Evolutionary conservation across 2,113 vertebrate genomes (phyloP).

Genomic region (Malurus elegans): DNA sequence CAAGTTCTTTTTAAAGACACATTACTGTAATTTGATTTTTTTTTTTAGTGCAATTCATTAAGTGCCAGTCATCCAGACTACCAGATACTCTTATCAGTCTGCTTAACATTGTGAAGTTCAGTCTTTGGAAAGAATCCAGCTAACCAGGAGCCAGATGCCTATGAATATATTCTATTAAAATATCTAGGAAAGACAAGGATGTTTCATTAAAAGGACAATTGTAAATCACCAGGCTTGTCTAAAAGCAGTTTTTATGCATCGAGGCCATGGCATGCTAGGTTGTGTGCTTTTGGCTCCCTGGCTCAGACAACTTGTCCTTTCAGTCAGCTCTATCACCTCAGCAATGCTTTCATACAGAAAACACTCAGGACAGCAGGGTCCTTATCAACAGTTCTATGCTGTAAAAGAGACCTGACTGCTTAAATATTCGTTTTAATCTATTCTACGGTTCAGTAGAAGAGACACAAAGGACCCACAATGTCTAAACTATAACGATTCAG

Average conservation of each 20-base stretch:
- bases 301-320: background rate
- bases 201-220: conserved; percentile 39
- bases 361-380: background rate
- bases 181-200: conserved; percentile 39
- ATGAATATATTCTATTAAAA: conserved; percentile 10
- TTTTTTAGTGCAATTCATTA: conserved; percentile 50
- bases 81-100: conserved; percentile 26
- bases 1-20: conserved; percentile 27
- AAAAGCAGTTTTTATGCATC: background rate
- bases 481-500: background rate
- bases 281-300: background rate
- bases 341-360: background rate
- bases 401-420: background rate
- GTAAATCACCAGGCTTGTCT: background rate
- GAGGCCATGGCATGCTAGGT: background rate
- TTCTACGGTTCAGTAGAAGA: background rate
- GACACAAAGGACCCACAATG: background rate
- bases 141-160: conserved; percentile 43
- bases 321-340: background rate
- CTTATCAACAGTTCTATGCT: background rate
- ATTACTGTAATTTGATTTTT: conserved; percentile 41
- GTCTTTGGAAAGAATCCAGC: conserved; percentile 44
- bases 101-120: conserved; percentile 9
- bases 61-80: conserved; percentile 24
- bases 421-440: background rate